phyloP scores from a whole-genome alignment of 1,140 invertebrate species.

The Potamilus streckersoni region DNA sequence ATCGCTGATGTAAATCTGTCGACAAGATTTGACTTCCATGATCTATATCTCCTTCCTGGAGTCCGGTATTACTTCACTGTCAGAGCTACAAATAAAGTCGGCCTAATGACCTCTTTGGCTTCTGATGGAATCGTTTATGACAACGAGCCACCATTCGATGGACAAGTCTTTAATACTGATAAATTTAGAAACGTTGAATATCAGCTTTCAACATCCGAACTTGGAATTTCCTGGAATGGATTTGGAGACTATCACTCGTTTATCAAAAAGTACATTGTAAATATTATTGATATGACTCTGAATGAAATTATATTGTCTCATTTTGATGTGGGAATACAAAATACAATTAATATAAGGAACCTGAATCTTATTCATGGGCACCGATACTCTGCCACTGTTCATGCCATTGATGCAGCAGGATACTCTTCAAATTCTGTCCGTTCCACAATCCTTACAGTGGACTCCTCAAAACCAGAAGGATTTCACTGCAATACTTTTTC shows the following conservation, averaged over 20 bases:
- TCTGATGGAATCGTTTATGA: conserved; percentile 40
- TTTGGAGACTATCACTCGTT: conserved; percentile 34
- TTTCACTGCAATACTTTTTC: conserved; percentile 9
- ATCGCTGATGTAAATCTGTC: conserved; percentile 4
- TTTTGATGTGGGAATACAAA: conserved; percentile 13
- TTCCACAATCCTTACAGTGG: conserved; percentile 23
- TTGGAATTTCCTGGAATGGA: conserved; percentile 37
- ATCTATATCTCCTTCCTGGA: conserved; percentile 22
- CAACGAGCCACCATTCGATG: conserved; percentile 25
- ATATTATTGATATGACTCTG: not conserved
- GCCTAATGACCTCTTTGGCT: conserved; percentile 22
- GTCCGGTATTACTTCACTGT: conserved; percentile 38
- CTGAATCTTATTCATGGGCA: conserved; percentile 19
- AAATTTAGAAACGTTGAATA: conserved; percentile 8
- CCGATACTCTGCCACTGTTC: conserved; percentile 22
- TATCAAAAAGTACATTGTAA: conserved; percentile 24
- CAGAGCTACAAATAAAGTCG: conserved; percentile 31
- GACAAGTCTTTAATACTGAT: conserved; percentile 35
- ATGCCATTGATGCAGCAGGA: conserved; percentile 35
- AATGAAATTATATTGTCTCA: conserved; percentile 2
- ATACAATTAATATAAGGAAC: conserved; percentile 3
- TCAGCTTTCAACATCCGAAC: conserved; percentile 16
- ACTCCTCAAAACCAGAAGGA: conserved; percentile 28
- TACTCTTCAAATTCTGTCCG: conserved; percentile 4
- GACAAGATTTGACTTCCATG: conserved; percentile 11